A percentile compares a stretch with the other conserved stretches of the same genome.
Conservation (phyloP, 1,140 invertebrate genomes). For the Brachionus angularis region DNA sequence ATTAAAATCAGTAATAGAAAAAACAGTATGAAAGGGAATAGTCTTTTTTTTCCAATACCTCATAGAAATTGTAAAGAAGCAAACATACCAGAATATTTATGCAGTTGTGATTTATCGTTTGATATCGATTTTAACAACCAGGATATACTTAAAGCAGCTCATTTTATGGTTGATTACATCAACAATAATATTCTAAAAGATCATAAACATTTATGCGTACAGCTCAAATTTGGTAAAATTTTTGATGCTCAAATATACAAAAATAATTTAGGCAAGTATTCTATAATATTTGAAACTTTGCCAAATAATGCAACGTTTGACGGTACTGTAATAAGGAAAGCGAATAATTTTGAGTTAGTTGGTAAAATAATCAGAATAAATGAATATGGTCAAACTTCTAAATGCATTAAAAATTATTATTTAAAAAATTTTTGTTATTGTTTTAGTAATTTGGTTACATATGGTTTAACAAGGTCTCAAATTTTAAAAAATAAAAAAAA, state of each 20-base stretch:
- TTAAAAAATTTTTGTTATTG: constrained; percentile 36
- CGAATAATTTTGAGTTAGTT: background rate
- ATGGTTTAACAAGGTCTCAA: too few relatives aligned
- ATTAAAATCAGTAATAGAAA: constrained; percentile 20
- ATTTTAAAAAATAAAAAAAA: too few relatives aligned
- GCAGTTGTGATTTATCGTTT: background rate
- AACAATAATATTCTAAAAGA: constrained; percentile 17
- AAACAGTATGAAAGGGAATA: constrained; percentile 1
- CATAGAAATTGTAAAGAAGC: constrained; percentile 10
- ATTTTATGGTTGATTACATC: constrained; percentile 13
- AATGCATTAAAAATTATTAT: background rate
- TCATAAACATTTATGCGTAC: constrained; percentile 9
- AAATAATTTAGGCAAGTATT: background rate
- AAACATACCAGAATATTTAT: constrained; percentile 24
- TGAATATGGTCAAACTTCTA: constrained; percentile 3
- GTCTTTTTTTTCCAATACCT: constrained; percentile 3
- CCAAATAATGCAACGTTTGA: constrained; percentile 33
- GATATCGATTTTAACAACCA: background rate
- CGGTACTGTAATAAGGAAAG: background rate
- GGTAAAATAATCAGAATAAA: constrained; percentile 17
- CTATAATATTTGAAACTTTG: constrained; percentile 28
- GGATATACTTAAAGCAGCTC: background rate
- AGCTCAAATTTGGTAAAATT: background rate
- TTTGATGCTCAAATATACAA: constrained; percentile 13
- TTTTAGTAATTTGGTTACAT: too few relatives aligned